Base-by-base conservation (phyloP, 37 sponge, comb jelly and placozoan genomes). In the Oscarella lobularis region DNA sequence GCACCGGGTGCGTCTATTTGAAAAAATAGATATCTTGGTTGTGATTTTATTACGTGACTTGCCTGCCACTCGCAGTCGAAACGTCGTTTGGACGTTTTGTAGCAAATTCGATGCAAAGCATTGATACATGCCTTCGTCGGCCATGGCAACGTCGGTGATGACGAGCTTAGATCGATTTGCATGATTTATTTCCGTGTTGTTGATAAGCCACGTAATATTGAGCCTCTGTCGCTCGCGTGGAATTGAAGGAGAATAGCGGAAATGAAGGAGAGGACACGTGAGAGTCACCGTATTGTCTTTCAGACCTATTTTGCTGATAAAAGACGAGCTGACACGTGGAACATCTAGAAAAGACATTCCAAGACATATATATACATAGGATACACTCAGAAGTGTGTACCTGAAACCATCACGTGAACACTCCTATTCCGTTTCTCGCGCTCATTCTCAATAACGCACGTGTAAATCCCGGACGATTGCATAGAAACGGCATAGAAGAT, bases 1-100 rank as follows among this genome's bases (percentile, higher is more conserved):
- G n/a, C n/a, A n/a, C n/a, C n/a, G n/a, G n/a, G n/a, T n/a, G n/a
- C n/a, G n/a, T n/a, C n/a, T n/a, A n/a, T n/a, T n/a, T n/a, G n/a
- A n/a, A n/a, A n/a, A n/a, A n/a, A n/a, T n/a, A n/a, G n/a, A n/a
- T n/a, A n/a, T n/a, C n/a, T n/a, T n/a, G n/a, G n/a, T n/a, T n/a
- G n/a, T n/a, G n/a, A n/a, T n/a, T n/a, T n/a, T n/a, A n/a, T n/a
- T n/a, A n/a, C n/a, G 60, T 20, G 60, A 48, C 60, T 20, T 48
- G 60, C 60, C 60, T 48, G 60, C 9, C 60, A 48, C 20, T 48
- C 60, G 60, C 60, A 48, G 60, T 48, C 60, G 60, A 48, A 48
- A 48, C 20, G 60, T 48, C 60, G 60, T 48, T 20, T 48, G 60
- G 9, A 48, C 60, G 20, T 20, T 48, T 27, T 20, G 14, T 27